Evolutionary conservation across 1,140 invertebrate species (phyloP).

Genomic region (Aporrectodea caliginosa): DNA sequence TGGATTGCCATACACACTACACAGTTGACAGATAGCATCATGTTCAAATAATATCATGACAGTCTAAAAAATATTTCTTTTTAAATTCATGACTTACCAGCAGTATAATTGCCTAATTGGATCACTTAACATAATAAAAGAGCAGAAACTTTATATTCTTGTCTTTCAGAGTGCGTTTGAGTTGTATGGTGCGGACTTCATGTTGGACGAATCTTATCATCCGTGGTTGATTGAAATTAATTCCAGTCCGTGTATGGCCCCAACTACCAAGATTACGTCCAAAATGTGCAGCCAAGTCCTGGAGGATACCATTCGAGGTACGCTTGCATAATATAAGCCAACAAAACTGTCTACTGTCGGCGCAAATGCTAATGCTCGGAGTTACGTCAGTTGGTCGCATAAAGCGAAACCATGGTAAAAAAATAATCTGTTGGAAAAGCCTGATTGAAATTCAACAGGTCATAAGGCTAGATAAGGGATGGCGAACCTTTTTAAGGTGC

Average conservation of each 20-base stretch:
- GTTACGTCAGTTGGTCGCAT: background rate
- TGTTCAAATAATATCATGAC: too few species aligned
- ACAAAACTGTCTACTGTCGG: background rate
- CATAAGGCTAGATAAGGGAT: background rate
- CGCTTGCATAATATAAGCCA: background rate
- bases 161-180: constrained; percentile 66
- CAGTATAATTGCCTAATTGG: too few species aligned
- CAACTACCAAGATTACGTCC: constrained; percentile 81
- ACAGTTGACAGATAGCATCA: too few species aligned
- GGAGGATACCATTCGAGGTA: constrained; percentile 89
- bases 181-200: constrained; percentile 89
- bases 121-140: too few species aligned
- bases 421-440: too few species aligned
- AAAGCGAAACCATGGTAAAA: background rate
- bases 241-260: constrained; percentile 83
- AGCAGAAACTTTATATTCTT: too few species aligned
- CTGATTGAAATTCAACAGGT: background rate
- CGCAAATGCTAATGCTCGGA: background rate
- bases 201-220: constrained; percentile 79
- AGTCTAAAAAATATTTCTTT: too few species aligned
- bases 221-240: constrained; percentile 94
- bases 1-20: too few species aligned
- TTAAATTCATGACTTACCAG: too few species aligned
- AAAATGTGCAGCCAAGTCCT: constrained; percentile 78
- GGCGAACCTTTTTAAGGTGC: background rate